Percentiles rank a stretch among this genome's conserved stretches.
These are phyloP conservation scores for Peucedramus taeniatus DNA, from an alignment of 2,113 vertebrate genomes.

Conservation along the genomic window DNA sequence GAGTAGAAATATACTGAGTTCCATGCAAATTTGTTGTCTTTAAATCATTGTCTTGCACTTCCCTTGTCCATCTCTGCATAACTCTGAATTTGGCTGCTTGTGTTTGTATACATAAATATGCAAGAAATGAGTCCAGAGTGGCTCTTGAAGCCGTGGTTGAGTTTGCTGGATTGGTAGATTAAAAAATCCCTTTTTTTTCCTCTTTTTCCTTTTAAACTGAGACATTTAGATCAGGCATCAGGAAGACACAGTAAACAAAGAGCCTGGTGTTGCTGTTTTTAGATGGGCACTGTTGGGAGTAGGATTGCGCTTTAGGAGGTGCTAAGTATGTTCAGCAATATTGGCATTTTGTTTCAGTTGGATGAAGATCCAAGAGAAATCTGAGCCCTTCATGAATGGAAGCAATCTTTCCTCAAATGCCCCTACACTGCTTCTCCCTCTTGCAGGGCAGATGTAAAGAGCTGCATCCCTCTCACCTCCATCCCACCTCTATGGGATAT, in stretches of 20 bases:
- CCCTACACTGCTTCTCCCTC: not conserved
- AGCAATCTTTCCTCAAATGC: not conserved
- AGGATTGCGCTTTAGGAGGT: conserved; percentile 15
- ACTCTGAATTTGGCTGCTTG: not conserved
- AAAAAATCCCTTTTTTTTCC: not conserved
- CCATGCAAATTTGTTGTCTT: not conserved
- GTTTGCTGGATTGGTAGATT: not conserved
- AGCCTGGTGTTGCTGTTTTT: not conserved
- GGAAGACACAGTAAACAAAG: not conserved
- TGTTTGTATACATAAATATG: not conserved
- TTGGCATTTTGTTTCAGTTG: conserved; percentile 10
- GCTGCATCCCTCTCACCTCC: not conserved
- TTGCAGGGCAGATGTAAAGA: not conserved
- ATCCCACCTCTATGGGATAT: not conserved
- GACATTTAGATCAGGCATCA: not conserved
- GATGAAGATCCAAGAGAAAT: not conserved
- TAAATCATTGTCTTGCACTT: not conserved
- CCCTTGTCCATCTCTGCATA: not conserved
- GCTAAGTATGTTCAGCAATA: conserved; percentile 39
- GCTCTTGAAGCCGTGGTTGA: not conserved
- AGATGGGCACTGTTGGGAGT: not conserved
- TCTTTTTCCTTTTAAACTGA: not conserved
- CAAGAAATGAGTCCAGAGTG: not conserved
- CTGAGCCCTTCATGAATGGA: conserved; percentile 13
- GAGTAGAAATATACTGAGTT: not conserved